phyloP scores from a whole-genome alignment of 2,113 vertebrate species.

The Grammomys dolichurus region DNA sequence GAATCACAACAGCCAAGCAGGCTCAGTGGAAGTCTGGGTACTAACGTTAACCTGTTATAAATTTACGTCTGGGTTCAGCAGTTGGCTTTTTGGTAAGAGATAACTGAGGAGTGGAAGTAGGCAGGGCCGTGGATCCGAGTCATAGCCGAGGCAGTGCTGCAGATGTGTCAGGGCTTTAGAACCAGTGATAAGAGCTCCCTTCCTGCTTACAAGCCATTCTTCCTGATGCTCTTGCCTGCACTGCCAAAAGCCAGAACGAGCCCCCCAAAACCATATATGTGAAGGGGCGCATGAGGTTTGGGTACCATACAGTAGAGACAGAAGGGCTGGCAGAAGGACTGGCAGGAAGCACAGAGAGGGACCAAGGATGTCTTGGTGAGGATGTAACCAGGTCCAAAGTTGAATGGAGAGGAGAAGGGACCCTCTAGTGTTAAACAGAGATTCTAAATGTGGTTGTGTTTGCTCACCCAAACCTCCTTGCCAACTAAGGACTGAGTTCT shows the following conservation, averaged over 20 bases:
- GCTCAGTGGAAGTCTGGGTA: not conserved
- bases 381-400: not conserved
- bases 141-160: not conserved
- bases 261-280: not conserved
- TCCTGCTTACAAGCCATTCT: not conserved
- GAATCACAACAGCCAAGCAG: not conserved
- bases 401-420: not conserved
- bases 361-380: not conserved
- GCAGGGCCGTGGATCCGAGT: not conserved
- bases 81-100: not conserved
- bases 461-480: not conserved
- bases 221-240: accelerated
- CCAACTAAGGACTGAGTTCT: not conserved
- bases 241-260: not conserved
- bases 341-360: not conserved
- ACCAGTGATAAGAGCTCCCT: not conserved
- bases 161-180: not conserved
- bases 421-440: not conserved
- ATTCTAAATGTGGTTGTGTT: not conserved
- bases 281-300: not conserved
- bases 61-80: not conserved
- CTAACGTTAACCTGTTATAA: too few relatives aligned
- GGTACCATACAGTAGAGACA: not conserved
- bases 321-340: not conserved
- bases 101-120: not conserved